Conservation (phyloP, 2,797 vertebrate species). For the Xenentodon cancila region DNA sequence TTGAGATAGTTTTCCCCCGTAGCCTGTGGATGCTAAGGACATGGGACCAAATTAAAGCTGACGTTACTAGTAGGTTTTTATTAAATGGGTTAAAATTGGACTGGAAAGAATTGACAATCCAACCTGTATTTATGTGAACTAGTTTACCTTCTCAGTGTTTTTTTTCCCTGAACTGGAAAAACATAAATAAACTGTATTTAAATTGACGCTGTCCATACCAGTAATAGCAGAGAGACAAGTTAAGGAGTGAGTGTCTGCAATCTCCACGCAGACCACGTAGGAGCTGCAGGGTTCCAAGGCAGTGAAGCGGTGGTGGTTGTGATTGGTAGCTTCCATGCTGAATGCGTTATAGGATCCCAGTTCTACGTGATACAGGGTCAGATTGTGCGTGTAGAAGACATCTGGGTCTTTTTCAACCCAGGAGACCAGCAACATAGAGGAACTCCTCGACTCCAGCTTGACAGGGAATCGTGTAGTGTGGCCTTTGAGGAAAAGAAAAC, state of each 20-base stretch:
- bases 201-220: slow-evolving; percentile 40
- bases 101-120: too few relatives aligned
- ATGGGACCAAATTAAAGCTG: too few relatives aligned
- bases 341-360: slow-evolving; percentile 29
- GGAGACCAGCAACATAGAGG: slow-evolving; percentile 60
- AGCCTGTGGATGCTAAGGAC: too few relatives aligned
- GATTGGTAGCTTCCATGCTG: slow-evolving; percentile 13
- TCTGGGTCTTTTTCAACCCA: slow-evolving; percentile 46
- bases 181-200: too few relatives aligned
- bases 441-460: slow-evolving; percentile 54
- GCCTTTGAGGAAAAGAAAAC: slow-evolving; percentile 47
- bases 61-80: too few relatives aligned
- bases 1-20: too few relatives aligned
- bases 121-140: too few relatives aligned
- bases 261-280: slow-evolving; percentile 69
- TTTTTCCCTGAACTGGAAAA: neutral
- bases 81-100: too few relatives aligned
- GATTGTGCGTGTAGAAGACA: neutral
- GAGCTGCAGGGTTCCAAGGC: slow-evolving; percentile 65
- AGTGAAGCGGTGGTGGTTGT: slow-evolving; percentile 57
- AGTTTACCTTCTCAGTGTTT: neutral
- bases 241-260: slow-evolving; percentile 31
- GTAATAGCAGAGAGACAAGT: slow-evolving; percentile 70
- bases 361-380: slow-evolving; percentile 56
- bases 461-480: slow-evolving; percentile 54